Percentiles rank a stretch among this genome's conserved stretches.
These are phyloP conservation scores for Acanthosoma haemorrhoidale DNA, from an alignment of 2,888 invertebrate genomes.

Conservation along the genomic window DNA sequence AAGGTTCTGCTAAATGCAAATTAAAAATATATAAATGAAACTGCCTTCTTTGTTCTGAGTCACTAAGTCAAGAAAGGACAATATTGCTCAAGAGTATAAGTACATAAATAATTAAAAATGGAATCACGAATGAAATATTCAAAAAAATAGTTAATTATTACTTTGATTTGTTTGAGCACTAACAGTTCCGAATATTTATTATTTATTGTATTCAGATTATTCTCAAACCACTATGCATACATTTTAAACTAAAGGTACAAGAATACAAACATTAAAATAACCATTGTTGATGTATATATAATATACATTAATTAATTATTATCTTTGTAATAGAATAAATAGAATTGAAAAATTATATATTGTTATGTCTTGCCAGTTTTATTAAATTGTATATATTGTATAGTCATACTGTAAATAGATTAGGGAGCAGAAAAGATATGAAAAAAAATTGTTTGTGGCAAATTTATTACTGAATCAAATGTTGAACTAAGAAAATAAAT, in stretches of 20 bases:
- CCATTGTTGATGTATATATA: not conserved
- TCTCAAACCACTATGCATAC: constrained; percentile 24
- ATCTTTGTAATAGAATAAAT: constrained; percentile 14
- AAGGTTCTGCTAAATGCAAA: not conserved
- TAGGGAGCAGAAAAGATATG: not conserved
- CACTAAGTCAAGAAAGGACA: not conserved
- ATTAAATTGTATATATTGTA: constrained; percentile 29
- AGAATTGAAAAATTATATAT: not conserved
- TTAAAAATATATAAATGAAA: not conserved
- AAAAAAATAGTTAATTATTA: not conserved
- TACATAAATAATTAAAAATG: not conserved
- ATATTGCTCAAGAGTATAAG: constrained; percentile 3
- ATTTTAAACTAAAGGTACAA: constrained; percentile 16
- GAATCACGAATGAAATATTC: not conserved
- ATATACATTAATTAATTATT: not conserved
- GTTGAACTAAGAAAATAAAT: constrained; percentile 8
- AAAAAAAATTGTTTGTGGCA: constrained; percentile 16
- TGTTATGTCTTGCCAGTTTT: constrained; percentile 19
- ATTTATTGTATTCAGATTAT: not conserved
- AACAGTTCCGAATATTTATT: not conserved
- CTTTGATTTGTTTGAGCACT: not conserved
- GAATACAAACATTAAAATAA: not conserved
- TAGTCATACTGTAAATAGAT: constrained; percentile 28
- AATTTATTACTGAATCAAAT: constrained; percentile 23
- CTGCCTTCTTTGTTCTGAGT: not conserved